phyloP scores from a whole-genome alignment of 2,113 vertebrate genomes.

The Oceanodroma tethys region DNA sequence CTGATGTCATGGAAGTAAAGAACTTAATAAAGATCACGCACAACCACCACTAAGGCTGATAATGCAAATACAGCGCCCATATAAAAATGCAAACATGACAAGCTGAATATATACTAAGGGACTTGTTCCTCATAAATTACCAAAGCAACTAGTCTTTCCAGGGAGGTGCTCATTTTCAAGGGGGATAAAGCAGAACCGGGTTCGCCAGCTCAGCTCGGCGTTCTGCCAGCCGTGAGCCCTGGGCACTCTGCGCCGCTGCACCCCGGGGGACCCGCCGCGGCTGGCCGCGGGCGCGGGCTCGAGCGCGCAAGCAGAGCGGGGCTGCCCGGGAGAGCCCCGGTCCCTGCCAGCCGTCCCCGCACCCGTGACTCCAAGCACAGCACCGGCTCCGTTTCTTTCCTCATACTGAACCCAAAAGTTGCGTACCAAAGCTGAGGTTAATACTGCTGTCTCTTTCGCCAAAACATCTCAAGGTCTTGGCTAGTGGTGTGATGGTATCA shows the following conservation, averaged over 20 bases:
- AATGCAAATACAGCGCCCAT: fast-evolving
- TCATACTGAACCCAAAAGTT: fast-evolving
- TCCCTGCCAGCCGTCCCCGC: neutral
- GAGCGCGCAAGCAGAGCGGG: neutral
- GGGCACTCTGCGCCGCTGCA: neutral
- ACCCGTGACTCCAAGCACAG: fast-evolving
- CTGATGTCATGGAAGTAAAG: neutral
- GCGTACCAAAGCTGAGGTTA: too few species aligned
- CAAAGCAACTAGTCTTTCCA: neutral
- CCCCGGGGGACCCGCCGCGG: too few species aligned
- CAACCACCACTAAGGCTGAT: fast-evolving
- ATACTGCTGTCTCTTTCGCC: too few species aligned
- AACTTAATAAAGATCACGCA: fast-evolving
- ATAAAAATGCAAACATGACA: neutral
- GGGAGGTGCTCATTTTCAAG: neutral
- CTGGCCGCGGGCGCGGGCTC: neutral
- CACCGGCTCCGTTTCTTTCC: neutral
- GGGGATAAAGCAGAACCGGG: neutral
- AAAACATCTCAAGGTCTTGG: neutral
- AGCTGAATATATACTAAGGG: neutral
- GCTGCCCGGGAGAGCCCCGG: neutral
- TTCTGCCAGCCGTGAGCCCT: neutral
- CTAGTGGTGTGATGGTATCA: neutral
- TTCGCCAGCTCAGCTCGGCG: neutral
- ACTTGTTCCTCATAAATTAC: too few species aligned